phyloP scores from a whole-genome alignment of 2,888 invertebrate species.

The Lasioglossum morio region DNA sequence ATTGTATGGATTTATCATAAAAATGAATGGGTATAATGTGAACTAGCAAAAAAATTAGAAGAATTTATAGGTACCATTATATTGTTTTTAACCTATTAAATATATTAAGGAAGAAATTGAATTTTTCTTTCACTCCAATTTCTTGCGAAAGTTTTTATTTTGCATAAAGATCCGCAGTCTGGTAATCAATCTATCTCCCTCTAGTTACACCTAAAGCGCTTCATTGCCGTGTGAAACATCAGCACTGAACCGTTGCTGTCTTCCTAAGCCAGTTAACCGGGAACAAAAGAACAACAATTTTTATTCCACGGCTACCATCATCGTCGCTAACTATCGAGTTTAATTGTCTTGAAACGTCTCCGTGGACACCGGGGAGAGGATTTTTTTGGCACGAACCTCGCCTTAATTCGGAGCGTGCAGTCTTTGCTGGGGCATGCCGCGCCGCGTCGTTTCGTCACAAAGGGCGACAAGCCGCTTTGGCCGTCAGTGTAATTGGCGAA shows the following conservation, averaged over 20 bases:
- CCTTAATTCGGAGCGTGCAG: constrained; percentile 28
- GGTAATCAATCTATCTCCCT: neutral
- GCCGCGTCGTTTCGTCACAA: constrained; percentile 23
- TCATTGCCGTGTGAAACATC: neutral
- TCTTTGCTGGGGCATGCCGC: constrained; percentile 14
- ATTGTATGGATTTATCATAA: too few relatives aligned
- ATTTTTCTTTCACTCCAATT: too few relatives aligned
- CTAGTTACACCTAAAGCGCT: neutral
- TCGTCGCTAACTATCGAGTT: neutral
- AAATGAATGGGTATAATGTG: too few relatives aligned
- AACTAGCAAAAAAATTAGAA: too few relatives aligned
- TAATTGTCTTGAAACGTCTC: neutral
- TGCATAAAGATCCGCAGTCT: too few relatives aligned
- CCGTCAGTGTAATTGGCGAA: constrained; percentile 73
- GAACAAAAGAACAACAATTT: neutral
- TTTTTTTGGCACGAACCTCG: neutral
- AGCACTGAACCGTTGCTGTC: neutral
- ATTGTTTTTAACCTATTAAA: too few relatives aligned
- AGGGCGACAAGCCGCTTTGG: constrained; percentile 46
- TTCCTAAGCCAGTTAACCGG: neutral
- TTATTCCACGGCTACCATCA: neutral
- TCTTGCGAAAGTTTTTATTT: too few relatives aligned
- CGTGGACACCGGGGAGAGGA: neutral
- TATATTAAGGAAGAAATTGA: too few relatives aligned
- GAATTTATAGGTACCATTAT: too few relatives aligned